Conservation (phyloP, 2,797 vertebrate species). For the Silurus aristotelis region DNA sequence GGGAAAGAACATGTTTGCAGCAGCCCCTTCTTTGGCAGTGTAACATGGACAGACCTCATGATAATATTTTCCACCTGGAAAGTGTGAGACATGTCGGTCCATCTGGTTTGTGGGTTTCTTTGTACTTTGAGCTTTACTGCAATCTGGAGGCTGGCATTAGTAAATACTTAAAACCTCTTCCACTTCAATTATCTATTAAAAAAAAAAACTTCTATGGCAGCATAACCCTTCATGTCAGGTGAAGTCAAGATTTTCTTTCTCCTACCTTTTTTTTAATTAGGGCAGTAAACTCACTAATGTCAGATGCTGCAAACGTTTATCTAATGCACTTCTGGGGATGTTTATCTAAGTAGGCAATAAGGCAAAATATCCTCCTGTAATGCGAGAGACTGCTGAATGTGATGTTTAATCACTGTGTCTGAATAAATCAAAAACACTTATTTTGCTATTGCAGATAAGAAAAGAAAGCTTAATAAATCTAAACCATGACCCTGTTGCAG, state of each 20-base stretch:
- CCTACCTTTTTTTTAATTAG: slow-evolving; percentile 5
- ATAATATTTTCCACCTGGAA: slow-evolving; percentile 58
- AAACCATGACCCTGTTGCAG: neutral
- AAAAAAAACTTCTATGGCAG: slow-evolving; percentile 21
- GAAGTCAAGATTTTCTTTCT: slow-evolving; percentile 30
- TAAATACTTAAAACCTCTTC: slow-evolving; percentile 49
- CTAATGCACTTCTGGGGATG: slow-evolving; percentile 29
- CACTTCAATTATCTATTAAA: slow-evolving; percentile 55
- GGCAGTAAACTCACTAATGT: slow-evolving; percentile 3
- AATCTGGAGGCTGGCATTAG: slow-evolving; percentile 45
- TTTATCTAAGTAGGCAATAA: slow-evolving; percentile 43
- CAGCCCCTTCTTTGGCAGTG: neutral
- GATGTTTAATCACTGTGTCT: neutral
- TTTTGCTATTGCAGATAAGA: slow-evolving; percentile 8
- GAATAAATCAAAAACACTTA: neutral
- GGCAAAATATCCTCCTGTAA: slow-evolving; percentile 2
- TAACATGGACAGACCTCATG: slow-evolving; percentile 35
- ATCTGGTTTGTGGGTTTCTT: slow-evolving; percentile 59
- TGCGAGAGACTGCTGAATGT: neutral
- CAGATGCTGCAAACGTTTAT: slow-evolving; percentile 48
- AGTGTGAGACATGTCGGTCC: slow-evolving; percentile 46
- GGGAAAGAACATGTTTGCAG: slow-evolving; percentile 1
- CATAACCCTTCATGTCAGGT: slow-evolving; percentile 20
- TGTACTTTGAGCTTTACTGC: slow-evolving; percentile 51
- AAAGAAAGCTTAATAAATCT: neutral